Conservation (phyloP, 2,797 vertebrate species). For the Uromys caudimaculatus region DNA sequence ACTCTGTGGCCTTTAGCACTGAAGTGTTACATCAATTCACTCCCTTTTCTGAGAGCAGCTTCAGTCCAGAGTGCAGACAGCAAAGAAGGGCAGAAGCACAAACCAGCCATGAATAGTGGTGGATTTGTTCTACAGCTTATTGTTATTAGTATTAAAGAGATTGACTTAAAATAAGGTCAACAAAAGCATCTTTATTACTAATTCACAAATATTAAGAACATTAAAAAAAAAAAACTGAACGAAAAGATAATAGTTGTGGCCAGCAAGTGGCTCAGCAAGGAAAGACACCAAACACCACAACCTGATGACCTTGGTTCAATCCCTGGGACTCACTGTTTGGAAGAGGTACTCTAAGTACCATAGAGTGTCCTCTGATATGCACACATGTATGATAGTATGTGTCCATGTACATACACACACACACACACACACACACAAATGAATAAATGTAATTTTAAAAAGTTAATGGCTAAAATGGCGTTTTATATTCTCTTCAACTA, state of each 20-base stretch:
- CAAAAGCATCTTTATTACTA: slow-evolving; percentile 21
- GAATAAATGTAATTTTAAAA: not conserved
- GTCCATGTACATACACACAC: not conserved
- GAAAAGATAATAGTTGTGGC: not conserved
- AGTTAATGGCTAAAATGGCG: slow-evolving; percentile 8
- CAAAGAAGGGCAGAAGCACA: not conserved
- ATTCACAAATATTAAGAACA: not conserved
- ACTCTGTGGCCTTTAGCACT: not conserved
- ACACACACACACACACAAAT: not conserved
- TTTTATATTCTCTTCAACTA: not conserved
- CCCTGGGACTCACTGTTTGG: not conserved
- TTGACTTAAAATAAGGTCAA: not conserved
- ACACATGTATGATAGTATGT: not conserved
- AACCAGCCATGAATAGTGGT: not conserved
- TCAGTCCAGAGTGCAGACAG: not conserved
- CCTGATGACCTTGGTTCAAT: not conserved
- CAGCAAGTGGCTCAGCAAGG: not conserved
- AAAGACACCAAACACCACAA: not conserved
- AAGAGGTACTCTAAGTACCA: not conserved
- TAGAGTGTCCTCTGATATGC: not conserved
- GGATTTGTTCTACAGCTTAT: not conserved
- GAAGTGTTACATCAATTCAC: not conserved
- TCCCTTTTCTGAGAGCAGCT: not conserved
- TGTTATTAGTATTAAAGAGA: not conserved
- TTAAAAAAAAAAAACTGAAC: not conserved